phyloP scores from a whole-genome alignment of 2,888 invertebrate genomes.

The Schrankia costaestrigalis region DNA sequence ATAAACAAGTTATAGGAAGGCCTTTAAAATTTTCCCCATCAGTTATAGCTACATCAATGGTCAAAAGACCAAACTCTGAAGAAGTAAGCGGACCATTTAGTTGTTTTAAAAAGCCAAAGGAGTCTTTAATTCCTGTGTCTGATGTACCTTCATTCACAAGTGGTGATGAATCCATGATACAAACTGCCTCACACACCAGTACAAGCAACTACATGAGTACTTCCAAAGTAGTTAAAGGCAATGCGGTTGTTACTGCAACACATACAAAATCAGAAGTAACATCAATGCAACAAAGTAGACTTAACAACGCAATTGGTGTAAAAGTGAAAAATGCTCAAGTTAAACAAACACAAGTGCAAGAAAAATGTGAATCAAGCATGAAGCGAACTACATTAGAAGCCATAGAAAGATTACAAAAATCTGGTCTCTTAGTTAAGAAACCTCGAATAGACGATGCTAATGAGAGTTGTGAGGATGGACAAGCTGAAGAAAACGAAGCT shows the following conservation, averaged over 20 bases:
- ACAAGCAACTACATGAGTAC: constrained; percentile 53
- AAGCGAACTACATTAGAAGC: constrained; percentile 63
- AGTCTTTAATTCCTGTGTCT: constrained; percentile 51
- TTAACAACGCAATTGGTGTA: constrained; percentile 54
- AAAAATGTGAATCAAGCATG: constrained; percentile 50
- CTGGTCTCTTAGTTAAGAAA: constrained; percentile 69
- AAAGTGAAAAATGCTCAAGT: constrained; percentile 59
- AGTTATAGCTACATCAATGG: constrained; percentile 32
- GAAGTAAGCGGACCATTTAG: constrained; percentile 54
- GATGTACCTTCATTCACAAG: constrained; percentile 40
- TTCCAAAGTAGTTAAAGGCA: constrained; percentile 55
- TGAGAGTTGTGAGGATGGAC: constrained; percentile 45
- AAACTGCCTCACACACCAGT: constrained; percentile 49
- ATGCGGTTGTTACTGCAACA: constrained; percentile 50
- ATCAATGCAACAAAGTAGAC: constrained; percentile 54
- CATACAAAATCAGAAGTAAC: constrained; percentile 60
- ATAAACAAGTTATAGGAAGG: constrained; percentile 38
- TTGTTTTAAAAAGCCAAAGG: constrained; percentile 70
- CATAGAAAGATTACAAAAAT: constrained; percentile 68
- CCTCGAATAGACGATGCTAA: constrained; percentile 57
- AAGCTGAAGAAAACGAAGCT: constrained; percentile 40
- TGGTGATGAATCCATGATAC: constrained; percentile 38
- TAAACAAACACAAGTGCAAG: constrained; percentile 57
- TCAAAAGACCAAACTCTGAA: constrained; percentile 47
- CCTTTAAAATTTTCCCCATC: constrained; percentile 57